phyloP scores from a whole-genome alignment of 1,140 invertebrate species.

The Drosophila murphyi region DNA sequence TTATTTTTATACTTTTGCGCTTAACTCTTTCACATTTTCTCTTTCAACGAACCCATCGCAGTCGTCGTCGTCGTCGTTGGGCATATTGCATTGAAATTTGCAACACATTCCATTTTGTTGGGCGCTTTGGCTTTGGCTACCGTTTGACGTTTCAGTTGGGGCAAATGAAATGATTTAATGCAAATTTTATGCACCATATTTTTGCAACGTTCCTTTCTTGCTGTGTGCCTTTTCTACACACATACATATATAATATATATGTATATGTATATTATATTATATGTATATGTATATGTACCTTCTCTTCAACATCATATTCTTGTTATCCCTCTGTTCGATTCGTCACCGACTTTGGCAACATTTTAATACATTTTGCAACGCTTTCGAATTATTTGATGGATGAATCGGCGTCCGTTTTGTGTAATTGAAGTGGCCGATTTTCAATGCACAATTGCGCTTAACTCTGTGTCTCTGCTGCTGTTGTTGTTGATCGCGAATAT shows the following conservation, averaged over 20 bases:
- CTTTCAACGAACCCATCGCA: constrained; percentile 8
- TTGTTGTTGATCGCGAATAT: too few relatives aligned
- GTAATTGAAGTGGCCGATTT: constrained; percentile 31
- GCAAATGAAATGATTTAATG: constrained; percentile 72
- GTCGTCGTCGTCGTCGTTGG: constrained; percentile 36
- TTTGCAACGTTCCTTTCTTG: constrained; percentile 40
- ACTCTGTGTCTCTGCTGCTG: too few relatives aligned
- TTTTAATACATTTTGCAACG: constrained; percentile 66
- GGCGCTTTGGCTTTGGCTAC: constrained; percentile 62
- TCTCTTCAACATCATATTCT: constrained; percentile 3
- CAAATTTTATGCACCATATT: constrained; percentile 79
- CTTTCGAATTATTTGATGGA: constrained; percentile 38
- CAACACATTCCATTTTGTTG: constrained; percentile 76
- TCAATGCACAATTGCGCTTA: background rate
- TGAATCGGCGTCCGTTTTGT: constrained; percentile 27
- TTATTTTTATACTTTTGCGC: constrained; percentile 66
- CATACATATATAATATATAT: background rate
- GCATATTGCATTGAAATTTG: constrained; percentile 79
- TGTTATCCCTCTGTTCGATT: constrained; percentile 26
- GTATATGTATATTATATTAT: background rate
- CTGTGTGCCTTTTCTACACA: background rate
- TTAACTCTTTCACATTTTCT: constrained; percentile 61
- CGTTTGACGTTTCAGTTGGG: constrained; percentile 69
- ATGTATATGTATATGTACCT: background rate
- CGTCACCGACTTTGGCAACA: constrained; percentile 49